A percentile compares a stretch with the other conserved stretches of the same genome.
These are phyloP conservation scores for rat (Rattus norvegicus) DNA, from an alignment of 2,113 vertebrate genomes.

Conservation along the genomic window DNA sequence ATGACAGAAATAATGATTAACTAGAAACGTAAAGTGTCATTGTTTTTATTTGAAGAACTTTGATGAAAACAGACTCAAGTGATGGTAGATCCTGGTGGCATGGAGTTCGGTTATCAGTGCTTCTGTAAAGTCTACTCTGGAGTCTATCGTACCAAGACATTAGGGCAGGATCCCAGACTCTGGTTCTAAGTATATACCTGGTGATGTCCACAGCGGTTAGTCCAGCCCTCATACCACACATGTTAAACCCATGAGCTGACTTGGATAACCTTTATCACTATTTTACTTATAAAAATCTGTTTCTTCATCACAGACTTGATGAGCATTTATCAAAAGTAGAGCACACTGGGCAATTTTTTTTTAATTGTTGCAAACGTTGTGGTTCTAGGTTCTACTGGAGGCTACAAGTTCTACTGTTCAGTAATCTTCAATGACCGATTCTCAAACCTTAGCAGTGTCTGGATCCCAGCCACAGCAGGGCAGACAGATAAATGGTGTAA, in stretches of 20 bases:
- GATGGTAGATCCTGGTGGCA: neutral
- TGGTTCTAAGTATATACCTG: neutral
- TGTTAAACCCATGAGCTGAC: neutral
- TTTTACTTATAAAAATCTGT: constrained; percentile 37
- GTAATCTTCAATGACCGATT: neutral
- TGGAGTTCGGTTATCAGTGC: neutral
- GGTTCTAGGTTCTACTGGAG: neutral
- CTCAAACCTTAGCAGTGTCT: neutral
- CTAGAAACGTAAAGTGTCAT: neutral
- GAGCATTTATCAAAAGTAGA: neutral
- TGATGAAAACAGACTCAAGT: neutral
- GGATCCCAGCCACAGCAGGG: neutral
- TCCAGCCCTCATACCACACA: neutral
- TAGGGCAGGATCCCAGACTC: neutral
- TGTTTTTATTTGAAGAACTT: constrained; percentile 25
- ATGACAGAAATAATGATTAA: constrained; percentile 31
- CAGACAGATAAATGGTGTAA: neutral
- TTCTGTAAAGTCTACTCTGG: neutral
- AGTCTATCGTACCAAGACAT: neutral
- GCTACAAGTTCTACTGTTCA: neutral
- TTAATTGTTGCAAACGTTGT: neutral
- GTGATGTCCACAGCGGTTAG: neutral
- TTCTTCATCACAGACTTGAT: constrained; percentile 22
- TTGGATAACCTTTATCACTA: constrained; percentile 4
- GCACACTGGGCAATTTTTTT: neutral